Conservation (phyloP, 2,113 vertebrate genomes). For the Terrapene triunguis region DNA sequence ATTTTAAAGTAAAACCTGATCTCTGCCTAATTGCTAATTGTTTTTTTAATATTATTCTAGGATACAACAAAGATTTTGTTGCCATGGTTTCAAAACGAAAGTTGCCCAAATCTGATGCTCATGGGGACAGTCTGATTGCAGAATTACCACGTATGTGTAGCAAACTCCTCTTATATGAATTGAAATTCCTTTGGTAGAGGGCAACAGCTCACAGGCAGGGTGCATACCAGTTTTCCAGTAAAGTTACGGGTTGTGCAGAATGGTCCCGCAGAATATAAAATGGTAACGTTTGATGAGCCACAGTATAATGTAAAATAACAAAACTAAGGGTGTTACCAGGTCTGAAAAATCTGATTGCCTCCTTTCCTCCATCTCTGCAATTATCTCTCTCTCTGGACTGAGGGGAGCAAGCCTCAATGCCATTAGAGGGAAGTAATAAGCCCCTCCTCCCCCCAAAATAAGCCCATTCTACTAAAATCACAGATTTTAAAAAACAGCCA, state of each 20-base stretch:
- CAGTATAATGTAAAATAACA: not conserved
- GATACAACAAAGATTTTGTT: not conserved
- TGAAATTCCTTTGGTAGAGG: rapidly evolving
- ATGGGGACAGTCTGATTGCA: slow-evolving; percentile 44
- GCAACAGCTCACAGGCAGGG: not conserved
- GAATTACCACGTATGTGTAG: slow-evolving; percentile 68
- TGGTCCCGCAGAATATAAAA: not conserved
- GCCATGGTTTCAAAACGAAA: slow-evolving; percentile 79
- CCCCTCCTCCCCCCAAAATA: not conserved
- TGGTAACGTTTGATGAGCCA: not conserved
- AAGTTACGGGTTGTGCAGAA: not conserved
- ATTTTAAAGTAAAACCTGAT: rapidly evolving
- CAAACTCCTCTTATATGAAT: not conserved
- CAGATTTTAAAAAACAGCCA: not conserved
- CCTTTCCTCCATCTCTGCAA: not conserved
- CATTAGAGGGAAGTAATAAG: not conserved
- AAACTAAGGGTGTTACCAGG: rapidly evolving
- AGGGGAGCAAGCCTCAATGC: not conserved
- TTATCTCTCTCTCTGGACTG: not conserved
- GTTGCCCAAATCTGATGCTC: slow-evolving; percentile 23
- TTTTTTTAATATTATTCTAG: slow-evolving; percentile 6
- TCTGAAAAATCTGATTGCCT: not conserved
- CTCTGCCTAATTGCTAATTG: not conserved
- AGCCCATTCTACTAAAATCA: not conserved
- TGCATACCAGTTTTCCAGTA: not conserved